These are phyloP conservation scores for Tragelaphus buxtoni DNA, from an alignment of 2,113 vertebrate genomes.

Conservation along the genomic window DNA sequence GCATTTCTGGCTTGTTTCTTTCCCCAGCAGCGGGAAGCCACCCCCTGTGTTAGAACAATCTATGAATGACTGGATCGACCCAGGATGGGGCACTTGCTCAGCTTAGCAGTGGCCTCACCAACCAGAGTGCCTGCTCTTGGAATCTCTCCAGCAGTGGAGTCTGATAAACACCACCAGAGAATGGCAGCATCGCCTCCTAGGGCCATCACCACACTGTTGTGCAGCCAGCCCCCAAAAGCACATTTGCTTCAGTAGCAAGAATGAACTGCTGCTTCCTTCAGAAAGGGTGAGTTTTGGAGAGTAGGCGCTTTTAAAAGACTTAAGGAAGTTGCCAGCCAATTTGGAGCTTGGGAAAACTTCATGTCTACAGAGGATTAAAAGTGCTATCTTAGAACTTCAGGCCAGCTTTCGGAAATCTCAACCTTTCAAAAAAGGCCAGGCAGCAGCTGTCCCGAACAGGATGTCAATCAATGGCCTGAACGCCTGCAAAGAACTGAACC, in stretches of 20 bases:
- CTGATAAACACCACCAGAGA: not conserved
- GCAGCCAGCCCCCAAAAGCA: conserved; percentile 14
- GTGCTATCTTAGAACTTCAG: conserved; percentile 57
- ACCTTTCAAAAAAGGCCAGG: conserved; percentile 40
- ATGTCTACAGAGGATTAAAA: conserved; percentile 58
- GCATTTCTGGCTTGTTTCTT: not conserved
- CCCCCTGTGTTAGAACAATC: not conserved
- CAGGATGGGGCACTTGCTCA: not conserved
- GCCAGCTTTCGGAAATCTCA: conserved; percentile 51
- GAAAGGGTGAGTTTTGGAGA: conserved; percentile 56
- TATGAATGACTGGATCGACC: not conserved
- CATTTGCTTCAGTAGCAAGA: conserved; percentile 39
- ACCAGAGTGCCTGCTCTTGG: not conserved
- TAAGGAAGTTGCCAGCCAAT: conserved; percentile 46
- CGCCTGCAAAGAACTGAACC: conserved; percentile 46
- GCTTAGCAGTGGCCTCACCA: not conserved
- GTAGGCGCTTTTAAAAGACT: conserved; percentile 54
- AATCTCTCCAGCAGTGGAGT: conserved; percentile 8
- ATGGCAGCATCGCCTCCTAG: not conserved
- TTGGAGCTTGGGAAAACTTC: conserved; percentile 59
- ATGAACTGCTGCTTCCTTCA: conserved; percentile 53
- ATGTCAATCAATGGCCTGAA: conserved; percentile 33
- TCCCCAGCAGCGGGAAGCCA: not conserved
- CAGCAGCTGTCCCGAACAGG: conserved; percentile 34
- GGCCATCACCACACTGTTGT: not conserved